A percentile compares a stretch with the other conserved stretches of the same genome.
Conservation (phyloP, 2,888 invertebrate species). For the Sipha maydis region DNA sequence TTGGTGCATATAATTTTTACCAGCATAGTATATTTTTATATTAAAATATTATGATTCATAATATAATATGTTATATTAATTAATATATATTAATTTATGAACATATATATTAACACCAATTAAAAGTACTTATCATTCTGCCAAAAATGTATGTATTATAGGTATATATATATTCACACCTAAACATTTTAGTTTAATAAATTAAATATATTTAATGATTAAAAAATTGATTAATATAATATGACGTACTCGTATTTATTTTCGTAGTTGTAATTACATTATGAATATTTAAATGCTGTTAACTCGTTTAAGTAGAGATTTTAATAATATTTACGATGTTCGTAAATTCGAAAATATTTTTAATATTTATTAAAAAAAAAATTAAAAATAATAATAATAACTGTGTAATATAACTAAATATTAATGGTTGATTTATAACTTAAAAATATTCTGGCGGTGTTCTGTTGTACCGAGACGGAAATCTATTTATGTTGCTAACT, state of each 20-base stretch:
- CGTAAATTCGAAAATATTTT: background rate
- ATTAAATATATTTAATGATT: too few relatives aligned
- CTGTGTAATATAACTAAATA: background rate
- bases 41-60: too few relatives aligned
- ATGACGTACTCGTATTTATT: background rate
- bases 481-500: background rate
- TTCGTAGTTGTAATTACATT: background rate
- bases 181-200: too few relatives aligned
- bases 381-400: background rate
- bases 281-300: too few relatives aligned
- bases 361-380: background rate
- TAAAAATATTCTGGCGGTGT: background rate
- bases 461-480: background rate
- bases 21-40: too few relatives aligned
- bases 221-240: background rate
- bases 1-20: too few relatives aligned
- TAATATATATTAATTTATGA: too few relatives aligned
- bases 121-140: too few relatives aligned
- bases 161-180: too few relatives aligned
- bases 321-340: background rate
- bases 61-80: too few relatives aligned
- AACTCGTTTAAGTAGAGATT: background rate
- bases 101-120: too few relatives aligned
- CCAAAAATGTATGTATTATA: too few relatives aligned
- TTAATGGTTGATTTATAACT: background rate